Percentiles rank a stretch among this genome's conserved stretches.
Conservation (phyloP, 2,113 vertebrate genomes). For the Mirounga angustirostris region DNA sequence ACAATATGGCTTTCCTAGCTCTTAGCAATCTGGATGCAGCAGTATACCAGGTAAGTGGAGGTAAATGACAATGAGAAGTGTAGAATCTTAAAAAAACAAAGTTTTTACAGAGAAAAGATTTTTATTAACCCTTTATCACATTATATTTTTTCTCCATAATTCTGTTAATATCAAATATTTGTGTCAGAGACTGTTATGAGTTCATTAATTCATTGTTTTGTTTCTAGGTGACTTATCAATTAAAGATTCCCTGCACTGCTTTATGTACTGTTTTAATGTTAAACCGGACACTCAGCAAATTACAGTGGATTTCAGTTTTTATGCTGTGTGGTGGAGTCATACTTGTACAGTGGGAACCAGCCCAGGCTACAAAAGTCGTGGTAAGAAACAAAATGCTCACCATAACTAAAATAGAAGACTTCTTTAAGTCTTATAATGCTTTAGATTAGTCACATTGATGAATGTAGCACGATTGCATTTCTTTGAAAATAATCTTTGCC, state of each 20-base stretch:
- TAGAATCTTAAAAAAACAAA: background rate
- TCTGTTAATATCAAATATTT: constrained; percentile 45
- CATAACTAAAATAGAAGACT: background rate
- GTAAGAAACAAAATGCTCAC: constrained; percentile 84
- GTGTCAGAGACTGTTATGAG: constrained; percentile 45
- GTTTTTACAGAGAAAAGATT: background rate
- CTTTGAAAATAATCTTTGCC: constrained; percentile 53
- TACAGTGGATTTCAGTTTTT: constrained; percentile 98
- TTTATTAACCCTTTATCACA: background rate
- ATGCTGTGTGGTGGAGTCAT: constrained; percentile 95
- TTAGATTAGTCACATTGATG: background rate
- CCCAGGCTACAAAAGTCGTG: constrained; percentile 94
- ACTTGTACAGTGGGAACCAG: constrained; percentile 96
- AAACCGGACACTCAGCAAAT: constrained; percentile 92
- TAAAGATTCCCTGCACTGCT: constrained; percentile 99
- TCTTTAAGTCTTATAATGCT: background rate
- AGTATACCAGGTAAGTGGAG: constrained; percentile 94
- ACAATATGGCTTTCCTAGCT: constrained; percentile 98
- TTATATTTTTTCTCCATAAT: constrained; percentile 6
- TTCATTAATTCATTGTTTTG: background rate
- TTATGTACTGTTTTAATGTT: constrained; percentile 97
- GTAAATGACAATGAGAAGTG: background rate
- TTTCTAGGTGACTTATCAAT: constrained; percentile 95
- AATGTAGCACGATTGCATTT: background rate
- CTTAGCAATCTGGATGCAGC: constrained; percentile 98